Evolutionary conservation across 2,797 vertebrate species (phyloP).

Genomic region (Lagorchestes hirsutus): DNA sequence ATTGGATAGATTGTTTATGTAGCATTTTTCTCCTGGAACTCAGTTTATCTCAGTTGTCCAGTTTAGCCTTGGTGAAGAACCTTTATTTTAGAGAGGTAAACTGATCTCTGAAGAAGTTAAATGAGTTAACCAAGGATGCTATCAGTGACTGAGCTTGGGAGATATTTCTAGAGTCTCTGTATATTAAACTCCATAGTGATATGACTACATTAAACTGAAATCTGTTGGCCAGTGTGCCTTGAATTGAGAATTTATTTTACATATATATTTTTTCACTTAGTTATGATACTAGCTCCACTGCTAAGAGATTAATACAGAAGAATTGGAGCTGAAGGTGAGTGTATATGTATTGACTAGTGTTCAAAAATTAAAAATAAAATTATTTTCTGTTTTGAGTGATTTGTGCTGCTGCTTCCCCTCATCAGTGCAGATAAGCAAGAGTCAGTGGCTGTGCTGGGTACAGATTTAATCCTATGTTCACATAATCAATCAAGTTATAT

Average conservation of each 20-base stretch:
- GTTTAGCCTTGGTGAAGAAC: constrained; percentile 54
- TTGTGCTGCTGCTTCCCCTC: constrained; percentile 14
- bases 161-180: constrained; percentile 43
- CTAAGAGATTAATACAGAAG: not conserved
- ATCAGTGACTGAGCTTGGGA: not conserved
- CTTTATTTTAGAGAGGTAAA: constrained; percentile 29
- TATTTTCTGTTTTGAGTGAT: constrained; percentile 42
- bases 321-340: constrained; percentile 36
- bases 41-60: constrained; percentile 35
- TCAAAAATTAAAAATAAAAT: constrained; percentile 20
- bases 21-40: constrained; percentile 57
- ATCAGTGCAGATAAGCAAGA: constrained; percentile 19
- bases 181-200: constrained; percentile 36
- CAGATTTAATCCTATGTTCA: not conserved
- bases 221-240: not conserved
- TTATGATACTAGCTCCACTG: constrained; percentile 13
- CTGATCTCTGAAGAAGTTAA: constrained; percentile 28
- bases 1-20: constrained; percentile 27
- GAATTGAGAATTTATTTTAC: not conserved
- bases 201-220: constrained; percentile 35
- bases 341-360: constrained; percentile 35
- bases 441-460: not conserved
- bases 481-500: constrained; percentile 45
- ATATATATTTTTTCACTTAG: not conserved
- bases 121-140: constrained; percentile 16